Base-by-base conservation (phyloP, 2,797 vertebrate genomes). In the Triplophysa bombifrons region DNA sequence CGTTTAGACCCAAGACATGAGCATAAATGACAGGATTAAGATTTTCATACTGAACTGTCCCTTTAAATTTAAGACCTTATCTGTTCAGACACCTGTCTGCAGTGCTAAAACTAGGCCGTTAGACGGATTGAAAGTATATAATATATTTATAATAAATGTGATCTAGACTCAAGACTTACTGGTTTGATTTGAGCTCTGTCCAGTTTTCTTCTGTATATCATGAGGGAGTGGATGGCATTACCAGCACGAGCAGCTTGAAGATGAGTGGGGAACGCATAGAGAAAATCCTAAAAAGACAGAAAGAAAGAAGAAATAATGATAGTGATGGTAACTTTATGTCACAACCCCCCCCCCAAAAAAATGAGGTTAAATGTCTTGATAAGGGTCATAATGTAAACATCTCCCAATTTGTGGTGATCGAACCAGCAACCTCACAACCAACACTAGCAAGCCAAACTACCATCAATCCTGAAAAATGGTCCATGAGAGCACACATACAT, bases 171-270 rank as follows among this genome's bases (percentile, higher is more conserved):
- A 56, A 16, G 2, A 92, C 96, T 73, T 90, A 99, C 98, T 22
- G 98, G 98, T 83, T 96, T 96, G 86, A 99, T 92, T 87, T 99
- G 96, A 56, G 97, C 96, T 76, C 98, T 90, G 92, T 99, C 98
- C 85, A 99, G 92, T 86, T 95, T 96, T 78, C 95, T 96, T 72
- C 97, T 92, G 88, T 99, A 99, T 7, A 97, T 90, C 90, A 99
- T 94, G 84, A 95, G 92, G 58, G 96, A 89, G 30, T 99, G 96
- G 88, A 98, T 95, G 85, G 94, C 86, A 44, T 99, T 99, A 48
- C 95, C 97, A 41, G 98, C 96, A 82, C 97, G 92, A 46, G 98
- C 98, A 0, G 97, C 95, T 91, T 98, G 98, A 25, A 96, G 48
- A 53, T 87, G 87, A 0, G 96, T 98, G 19, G 98, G 97, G 75